Conservation (phyloP, 1,140 invertebrate species). For the Chelonus insularis region DNA sequence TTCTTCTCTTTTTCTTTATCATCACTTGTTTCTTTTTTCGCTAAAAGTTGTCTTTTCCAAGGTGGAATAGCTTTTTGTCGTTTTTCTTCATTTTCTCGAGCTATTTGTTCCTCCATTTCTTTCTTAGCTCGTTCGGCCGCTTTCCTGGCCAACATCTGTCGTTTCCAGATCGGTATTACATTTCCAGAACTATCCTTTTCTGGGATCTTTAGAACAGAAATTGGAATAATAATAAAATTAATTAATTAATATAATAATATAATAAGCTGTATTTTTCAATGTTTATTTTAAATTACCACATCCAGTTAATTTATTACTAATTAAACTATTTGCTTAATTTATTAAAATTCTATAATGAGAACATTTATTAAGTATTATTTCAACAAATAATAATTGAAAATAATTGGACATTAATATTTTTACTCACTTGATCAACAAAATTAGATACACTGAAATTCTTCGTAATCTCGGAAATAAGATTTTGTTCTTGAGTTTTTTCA, state of each 20-base stretch:
- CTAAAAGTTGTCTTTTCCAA: slow-evolving; percentile 88
- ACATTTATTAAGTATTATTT: background rate
- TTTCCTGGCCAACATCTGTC: slow-evolving; percentile 92
- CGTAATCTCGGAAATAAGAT: slow-evolving; percentile 78
- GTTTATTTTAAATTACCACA: no score
- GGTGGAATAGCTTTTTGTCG: slow-evolving; percentile 84
- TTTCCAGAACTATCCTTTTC: slow-evolving; percentile 87
- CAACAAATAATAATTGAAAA: no score
- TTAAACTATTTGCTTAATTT: no score
- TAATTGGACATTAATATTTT: slow-evolving; percentile 14
- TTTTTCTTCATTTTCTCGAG: slow-evolving; percentile 82
- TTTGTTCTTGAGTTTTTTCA: slow-evolving; percentile 77
- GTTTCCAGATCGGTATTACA: slow-evolving; percentile 88
- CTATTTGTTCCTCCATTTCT: slow-evolving; percentile 83
- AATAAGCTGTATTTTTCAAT: no score
- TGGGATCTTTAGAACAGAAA: slow-evolving; percentile 72
- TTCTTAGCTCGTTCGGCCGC: slow-evolving; percentile 88
- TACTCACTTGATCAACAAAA: slow-evolving; percentile 85
- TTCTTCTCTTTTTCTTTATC: slow-evolving; percentile 58
- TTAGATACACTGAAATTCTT: slow-evolving; percentile 83
- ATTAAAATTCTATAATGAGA: no score
- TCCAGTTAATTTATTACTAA: no score
- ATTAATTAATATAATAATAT: background rate
- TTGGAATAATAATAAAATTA: slow-evolving; percentile 36
- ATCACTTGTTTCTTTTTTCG: slow-evolving; percentile 72